Evolutionary conservation across 1,140 invertebrate genomes (phyloP), one percentile per base, ranked within the genome.

Genomic region (Drosophila teissieri): DNA sequence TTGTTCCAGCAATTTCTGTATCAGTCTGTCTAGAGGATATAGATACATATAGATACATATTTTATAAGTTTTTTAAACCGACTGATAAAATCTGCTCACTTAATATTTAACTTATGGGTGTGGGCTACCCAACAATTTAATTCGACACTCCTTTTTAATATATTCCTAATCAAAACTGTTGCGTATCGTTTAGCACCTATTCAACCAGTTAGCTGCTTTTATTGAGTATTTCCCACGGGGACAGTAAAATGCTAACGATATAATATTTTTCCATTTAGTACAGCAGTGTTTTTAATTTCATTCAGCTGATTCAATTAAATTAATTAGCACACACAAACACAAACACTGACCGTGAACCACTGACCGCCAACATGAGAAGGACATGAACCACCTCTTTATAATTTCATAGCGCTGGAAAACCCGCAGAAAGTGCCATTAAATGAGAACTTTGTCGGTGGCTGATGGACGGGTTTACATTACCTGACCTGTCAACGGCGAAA

Each of bases 391-490:
- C 31, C 57, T 52, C 34, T 73, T 73, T 76, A 76, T 76, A 79
- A 79, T 82, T 88, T 88, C 70, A 82, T 76, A 88, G 27, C 44
- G 42, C 48, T 73, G 48, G 45, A 24, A 46, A 62, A 34, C 8
- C 55, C 52, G 49, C 19, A 15, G 15, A 49, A 72, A 69, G 22
- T 65, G 70, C 49, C 70, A 82, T 73, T 55, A 83, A 70, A 60
- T 62, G 61, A 63, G 48, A 63, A 69, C 67, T 67, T 67, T 68
- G 62, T 51, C 60, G 22, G n/a, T 39, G 51, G 19, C 12, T 52
- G 53, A 75, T 63, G 61, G 81, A 76, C 70, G 78, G 65, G 65
- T 79, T 88, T 82, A 74, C 61, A 86, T 86, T 86, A 86, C 69
- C 48, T 40, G 24, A 39, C 61, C 46, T 63, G 80, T 72, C 80